These are phyloP conservation scores for Pseudomyrmex gracilis DNA, from an alignment of 1,140 invertebrate genomes.

Conservation along the genomic window DNA sequence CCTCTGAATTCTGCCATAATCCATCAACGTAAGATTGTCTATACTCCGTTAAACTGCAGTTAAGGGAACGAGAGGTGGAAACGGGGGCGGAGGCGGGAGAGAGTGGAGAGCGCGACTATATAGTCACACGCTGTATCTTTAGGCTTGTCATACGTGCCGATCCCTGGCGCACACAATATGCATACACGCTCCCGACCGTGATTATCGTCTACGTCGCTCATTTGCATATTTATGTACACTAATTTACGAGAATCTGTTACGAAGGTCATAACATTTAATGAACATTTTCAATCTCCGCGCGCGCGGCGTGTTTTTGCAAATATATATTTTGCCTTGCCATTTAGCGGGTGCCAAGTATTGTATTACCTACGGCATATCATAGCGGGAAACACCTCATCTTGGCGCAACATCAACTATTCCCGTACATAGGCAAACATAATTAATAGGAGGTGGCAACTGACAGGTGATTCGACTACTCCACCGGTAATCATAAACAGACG, in stretches of 20 bases:
- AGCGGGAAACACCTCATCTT: background rate
- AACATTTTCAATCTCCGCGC: background rate
- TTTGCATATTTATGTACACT: background rate
- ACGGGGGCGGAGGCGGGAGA: too few relatives aligned
- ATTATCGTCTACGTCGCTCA: background rate
- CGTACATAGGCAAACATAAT: conserved; percentile 27
- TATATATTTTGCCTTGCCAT: too few relatives aligned
- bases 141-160: conserved; percentile 24
- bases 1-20: conserved; percentile 1
- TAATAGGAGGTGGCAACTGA: conserved; percentile 67
- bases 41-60: background rate
- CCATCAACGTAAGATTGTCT: conserved; percentile 4
- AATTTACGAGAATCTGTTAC: background rate
- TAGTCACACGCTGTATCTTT: background rate
- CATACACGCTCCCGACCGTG: background rate
- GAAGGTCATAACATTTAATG: background rate
- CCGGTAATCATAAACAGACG: conserved; percentile 64
- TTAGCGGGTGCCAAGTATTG: too few relatives aligned
- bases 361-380: too few relatives aligned
- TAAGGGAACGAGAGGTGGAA: background rate
- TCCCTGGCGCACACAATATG: background rate
- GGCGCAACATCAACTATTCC: conserved; percentile 13
- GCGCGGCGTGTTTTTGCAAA: too few relatives aligned
- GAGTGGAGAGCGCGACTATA: too few relatives aligned
- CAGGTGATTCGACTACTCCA: conserved; percentile 43